Percentiles rank a stretch among this genome's conserved stretches.
These are phyloP conservation scores for Amblyraja radiata DNA, from an alignment of 2,797 vertebrate genomes.

Conservation along the genomic window DNA sequence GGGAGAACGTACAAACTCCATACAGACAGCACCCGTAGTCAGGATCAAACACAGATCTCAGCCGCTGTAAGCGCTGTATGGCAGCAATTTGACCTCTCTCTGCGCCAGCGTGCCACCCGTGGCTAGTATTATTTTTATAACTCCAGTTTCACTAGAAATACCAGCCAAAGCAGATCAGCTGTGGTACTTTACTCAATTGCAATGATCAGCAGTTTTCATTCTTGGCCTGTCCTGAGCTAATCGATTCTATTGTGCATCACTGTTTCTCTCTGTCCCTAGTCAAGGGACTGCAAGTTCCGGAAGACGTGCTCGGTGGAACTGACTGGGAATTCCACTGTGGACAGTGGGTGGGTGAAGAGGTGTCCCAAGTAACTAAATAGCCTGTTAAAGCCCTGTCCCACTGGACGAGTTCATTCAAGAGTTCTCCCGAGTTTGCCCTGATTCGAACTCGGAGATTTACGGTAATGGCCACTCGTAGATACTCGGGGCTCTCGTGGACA, in stretches of 20 bases:
- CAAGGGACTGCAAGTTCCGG: neutral
- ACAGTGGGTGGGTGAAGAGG: neutral
- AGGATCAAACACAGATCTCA: too few relatives aligned
- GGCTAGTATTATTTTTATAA: neutral
- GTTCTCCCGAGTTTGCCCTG: too few relatives aligned
- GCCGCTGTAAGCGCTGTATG: too few relatives aligned
- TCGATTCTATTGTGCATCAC: neutral
- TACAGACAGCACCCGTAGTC: too few relatives aligned
- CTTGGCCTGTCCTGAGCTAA: neutral
- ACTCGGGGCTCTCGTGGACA: too few relatives aligned
- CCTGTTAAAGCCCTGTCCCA: too few relatives aligned
- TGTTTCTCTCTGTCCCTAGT: neutral
- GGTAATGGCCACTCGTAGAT: too few relatives aligned
- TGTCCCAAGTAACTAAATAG: neutral
- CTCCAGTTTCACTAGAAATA: neutral
- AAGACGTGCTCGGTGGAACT: neutral
- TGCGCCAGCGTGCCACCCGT: neutral
- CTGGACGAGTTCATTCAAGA: too few relatives aligned
- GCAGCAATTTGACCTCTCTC: too few relatives aligned
- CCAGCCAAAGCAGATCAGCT: neutral
- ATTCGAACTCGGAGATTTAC: too few relatives aligned
- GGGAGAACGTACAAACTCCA: too few relatives aligned
- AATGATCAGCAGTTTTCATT: neutral
- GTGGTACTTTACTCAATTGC: neutral
- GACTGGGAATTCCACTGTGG: neutral